phyloP scores from a whole-genome alignment of 2,888 invertebrate genomes.

The Lasioglossum marginatum region DNA sequence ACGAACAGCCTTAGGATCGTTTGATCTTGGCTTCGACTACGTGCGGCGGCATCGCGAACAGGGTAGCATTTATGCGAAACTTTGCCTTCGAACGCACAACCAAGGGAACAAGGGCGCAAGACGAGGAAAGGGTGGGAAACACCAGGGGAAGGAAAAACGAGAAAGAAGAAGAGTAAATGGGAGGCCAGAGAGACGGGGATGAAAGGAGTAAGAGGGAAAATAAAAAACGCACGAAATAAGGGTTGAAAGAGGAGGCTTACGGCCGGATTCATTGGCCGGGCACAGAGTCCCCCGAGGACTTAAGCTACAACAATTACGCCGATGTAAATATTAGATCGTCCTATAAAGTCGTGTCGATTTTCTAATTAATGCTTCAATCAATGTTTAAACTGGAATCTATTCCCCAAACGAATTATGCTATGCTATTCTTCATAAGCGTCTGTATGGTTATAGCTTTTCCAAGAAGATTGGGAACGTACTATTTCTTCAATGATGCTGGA shows the following conservation, averaged over 20 bases:
- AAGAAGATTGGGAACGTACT: no score
- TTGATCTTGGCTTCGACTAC: slow-evolving; percentile 44
- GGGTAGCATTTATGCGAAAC: slow-evolving; percentile 38
- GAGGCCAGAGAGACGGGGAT: not conserved
- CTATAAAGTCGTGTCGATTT: not conserved
- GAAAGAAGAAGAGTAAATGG: slow-evolving; percentile 13
- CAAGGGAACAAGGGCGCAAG: not conserved
- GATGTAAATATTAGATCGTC: slow-evolving; percentile 10
- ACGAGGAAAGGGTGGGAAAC: not conserved
- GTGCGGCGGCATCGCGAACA: not conserved
- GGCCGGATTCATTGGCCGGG: slow-evolving; percentile 42
- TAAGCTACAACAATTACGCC: slow-evolving; percentile 25
- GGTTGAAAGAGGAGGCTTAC: not conserved
- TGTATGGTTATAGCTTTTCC: not conserved
- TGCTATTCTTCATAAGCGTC: not conserved
- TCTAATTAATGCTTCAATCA: not conserved
- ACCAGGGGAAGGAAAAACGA: not conserved
- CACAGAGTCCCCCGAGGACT: not conserved
- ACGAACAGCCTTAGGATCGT: slow-evolving; percentile 31
- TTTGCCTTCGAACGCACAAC: slow-evolving; percentile 18
- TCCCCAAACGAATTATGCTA: not conserved
- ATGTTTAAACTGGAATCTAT: not conserved
- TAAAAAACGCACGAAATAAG: not conserved
- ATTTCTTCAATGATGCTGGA: no score
- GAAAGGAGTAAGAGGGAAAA: not conserved